A percentile compares a stretch with the other conserved stretches of the same genome.
phyloP scores from a whole-genome alignment of 2,113 vertebrate genomes.

The Heterotilapia buettikoferi region DNA sequence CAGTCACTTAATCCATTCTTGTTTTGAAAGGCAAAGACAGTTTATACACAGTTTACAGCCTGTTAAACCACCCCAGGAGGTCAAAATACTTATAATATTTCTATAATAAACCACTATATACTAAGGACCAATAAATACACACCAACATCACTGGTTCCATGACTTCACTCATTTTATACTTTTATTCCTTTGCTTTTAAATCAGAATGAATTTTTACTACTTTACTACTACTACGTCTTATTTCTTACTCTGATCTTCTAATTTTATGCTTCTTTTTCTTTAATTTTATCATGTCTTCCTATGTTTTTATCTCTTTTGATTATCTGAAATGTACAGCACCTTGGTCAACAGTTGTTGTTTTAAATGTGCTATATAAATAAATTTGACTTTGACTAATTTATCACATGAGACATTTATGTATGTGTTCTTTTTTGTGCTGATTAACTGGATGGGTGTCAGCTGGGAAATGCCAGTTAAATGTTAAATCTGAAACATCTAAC shows the following conservation, averaged over 20 bases:
- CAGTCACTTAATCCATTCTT: not conserved
- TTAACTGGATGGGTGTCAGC: not conserved
- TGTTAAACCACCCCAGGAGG: not conserved
- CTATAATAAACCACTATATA: not conserved
- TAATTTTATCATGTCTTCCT: not conserved
- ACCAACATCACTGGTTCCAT: not conserved
- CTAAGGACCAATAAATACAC: not conserved
- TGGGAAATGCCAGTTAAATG: not conserved
- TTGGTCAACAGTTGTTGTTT: not conserved
- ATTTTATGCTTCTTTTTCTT: rapidly evolving
- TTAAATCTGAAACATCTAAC: not conserved
- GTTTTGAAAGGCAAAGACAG: not conserved
- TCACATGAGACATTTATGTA: not conserved
- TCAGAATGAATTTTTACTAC: no score
- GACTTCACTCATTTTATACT: not conserved
- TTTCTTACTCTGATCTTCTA: not conserved
- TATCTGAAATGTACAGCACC: not conserved
- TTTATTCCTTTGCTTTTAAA: not conserved
- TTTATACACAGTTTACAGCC: not conserved
- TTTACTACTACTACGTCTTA: not conserved
- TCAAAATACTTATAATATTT: not conserved
- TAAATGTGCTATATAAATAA: not conserved
- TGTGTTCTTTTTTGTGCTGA: not conserved
- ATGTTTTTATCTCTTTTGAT: not conserved
- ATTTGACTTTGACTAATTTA: not conserved